phyloP scores from a whole-genome alignment of 1,140 invertebrate species.

The Riptortus pedestris region DNA sequence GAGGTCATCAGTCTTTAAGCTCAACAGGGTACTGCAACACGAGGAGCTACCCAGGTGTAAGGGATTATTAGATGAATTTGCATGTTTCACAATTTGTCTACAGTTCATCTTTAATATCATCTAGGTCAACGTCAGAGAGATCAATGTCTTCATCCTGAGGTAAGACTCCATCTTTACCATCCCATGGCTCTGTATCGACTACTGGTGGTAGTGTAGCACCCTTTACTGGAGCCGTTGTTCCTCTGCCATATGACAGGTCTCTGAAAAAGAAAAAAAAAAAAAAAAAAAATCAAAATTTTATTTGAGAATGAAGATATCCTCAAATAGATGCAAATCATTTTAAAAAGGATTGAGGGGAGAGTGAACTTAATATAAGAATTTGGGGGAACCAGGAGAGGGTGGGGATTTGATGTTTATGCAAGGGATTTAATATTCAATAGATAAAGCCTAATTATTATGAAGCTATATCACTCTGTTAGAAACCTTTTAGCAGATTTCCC shows the following conservation, averaged over 20 bases:
- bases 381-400: too few species aligned
- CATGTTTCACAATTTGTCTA: constrained; percentile 36
- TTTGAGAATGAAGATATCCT: background rate
- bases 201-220: constrained; percentile 77
- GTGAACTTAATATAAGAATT: too few species aligned
- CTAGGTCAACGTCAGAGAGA: constrained; percentile 79
- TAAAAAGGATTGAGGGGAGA: constrained; percentile 23
- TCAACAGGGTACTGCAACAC: background rate
- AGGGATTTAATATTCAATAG: too few species aligned
- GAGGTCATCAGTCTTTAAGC: constrained; percentile 12
- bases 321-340: too few species aligned
- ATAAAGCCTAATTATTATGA: too few species aligned
- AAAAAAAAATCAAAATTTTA: too few species aligned
- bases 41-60: too few species aligned
- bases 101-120: constrained; percentile 69
- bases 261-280: constrained; percentile 44
- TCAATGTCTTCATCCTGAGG: constrained; percentile 87
- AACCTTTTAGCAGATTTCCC: too few species aligned
- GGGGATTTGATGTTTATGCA: too few species aligned
- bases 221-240: constrained; percentile 79
- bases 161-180: constrained; percentile 89
- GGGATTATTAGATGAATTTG: background rate
- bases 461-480: too few species aligned
- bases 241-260: constrained; percentile 88
- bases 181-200: constrained; percentile 69